Base-by-base conservation (phyloP, 2,888 invertebrate species). In the Cerceris rybyensis region DNA sequence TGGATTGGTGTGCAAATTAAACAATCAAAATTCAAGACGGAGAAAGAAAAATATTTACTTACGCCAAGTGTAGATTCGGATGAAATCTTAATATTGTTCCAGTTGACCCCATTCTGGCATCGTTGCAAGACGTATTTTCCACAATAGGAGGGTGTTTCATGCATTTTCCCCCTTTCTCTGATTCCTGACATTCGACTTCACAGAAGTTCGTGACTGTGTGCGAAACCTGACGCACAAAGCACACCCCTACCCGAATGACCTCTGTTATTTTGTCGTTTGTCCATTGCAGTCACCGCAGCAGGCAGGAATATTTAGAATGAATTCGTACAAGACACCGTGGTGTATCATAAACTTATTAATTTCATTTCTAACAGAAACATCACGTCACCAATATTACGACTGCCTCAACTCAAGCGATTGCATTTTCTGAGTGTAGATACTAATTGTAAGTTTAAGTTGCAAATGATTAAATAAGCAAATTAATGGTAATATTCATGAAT, bases 101-200 rank as follows among this genome's bases (percentile, higher is more conserved):
- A 83, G 85, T 78, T 85, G 83, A 80, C 79, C 68, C 70, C 60
- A 69, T 75, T 70, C 49, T 74, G 71, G 78, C 87, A 84, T 83
- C 85, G 87, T 86, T 87, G 86, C 86, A 85, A 86, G 82, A 83
- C 79, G 81, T 82, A 82, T 78, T 52, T 59, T 80, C 78, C 79
- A 67, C 75, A 76, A 75, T 75, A 73, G 80, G 69, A 75, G 70
- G 58, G 77, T 78, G 71, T 78, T 70, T 73, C 70, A 50, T 75
- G 42, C 54, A 66, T 76, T 84, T 71, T 81, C 75, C 63, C 70
- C 50, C 67, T 83, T 74, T 69, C 79, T 73, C 66, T n/a, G 54
- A 58, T 78, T 67, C 72, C 74, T 69, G 74, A 72, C 74, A 76
- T 78, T 66, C 81, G 79, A 70, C 52, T 79, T 55, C 77, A 70